These are phyloP conservation scores for Rotaria magnacalcarata DNA, from an alignment of 2,888 invertebrate genomes.

Conservation along the genomic window DNA sequence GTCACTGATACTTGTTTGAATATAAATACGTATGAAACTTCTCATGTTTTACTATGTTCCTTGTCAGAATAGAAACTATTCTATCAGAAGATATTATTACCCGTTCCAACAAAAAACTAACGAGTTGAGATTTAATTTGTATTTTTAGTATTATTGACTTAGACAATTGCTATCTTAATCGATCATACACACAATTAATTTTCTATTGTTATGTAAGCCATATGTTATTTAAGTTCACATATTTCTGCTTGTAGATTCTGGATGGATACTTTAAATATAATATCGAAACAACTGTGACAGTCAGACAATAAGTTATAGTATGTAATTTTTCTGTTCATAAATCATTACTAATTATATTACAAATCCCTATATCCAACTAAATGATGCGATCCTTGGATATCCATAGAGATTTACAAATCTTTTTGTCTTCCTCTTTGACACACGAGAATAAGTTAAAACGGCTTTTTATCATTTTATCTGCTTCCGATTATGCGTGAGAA, in stretches of 20 bases:
- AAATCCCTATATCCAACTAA: not conserved
- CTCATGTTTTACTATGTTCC: not conserved
- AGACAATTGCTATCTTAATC: not conserved
- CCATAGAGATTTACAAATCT: not conserved
- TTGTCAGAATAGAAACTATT: not conserved
- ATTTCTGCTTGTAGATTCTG: not conserved
- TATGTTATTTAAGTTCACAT: not conserved
- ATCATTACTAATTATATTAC: not conserved
- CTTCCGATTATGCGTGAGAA: not conserved
- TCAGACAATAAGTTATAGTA: not conserved
- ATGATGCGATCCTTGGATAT: not conserved
- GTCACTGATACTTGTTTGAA: not conserved
- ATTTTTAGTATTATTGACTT: not conserved
- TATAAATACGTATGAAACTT: not conserved
- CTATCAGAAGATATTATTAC: not conserved
- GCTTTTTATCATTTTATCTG: conserved; percentile 3
- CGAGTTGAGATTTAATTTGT: not conserved
- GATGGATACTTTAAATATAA: not conserved
- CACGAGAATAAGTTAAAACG: not conserved
- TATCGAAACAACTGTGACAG: not conserved
- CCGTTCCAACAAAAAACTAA: too few species aligned
- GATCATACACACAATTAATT: not conserved
- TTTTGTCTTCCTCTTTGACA: not conserved
- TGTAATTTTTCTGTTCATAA: not conserved
- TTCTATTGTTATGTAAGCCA: not conserved